phyloP scores from a whole-genome alignment of 2,888 invertebrate genomes.

The Periphyllus acericola region DNA sequence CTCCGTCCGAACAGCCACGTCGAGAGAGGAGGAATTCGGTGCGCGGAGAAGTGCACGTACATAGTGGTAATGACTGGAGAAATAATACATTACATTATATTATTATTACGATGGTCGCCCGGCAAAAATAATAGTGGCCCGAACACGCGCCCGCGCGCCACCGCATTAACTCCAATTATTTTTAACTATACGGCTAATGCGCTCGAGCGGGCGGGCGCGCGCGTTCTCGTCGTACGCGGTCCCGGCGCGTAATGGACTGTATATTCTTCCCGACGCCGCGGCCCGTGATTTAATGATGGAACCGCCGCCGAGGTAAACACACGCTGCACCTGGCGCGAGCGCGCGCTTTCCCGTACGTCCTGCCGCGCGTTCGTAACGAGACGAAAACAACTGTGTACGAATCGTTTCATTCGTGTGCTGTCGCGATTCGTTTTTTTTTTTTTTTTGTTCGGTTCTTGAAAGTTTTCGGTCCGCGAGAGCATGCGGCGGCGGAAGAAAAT shows the following conservation, averaged over 20 bases:
- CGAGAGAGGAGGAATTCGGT: neutral
- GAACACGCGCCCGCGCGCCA: slow-evolving; percentile 10
- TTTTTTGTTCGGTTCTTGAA: too few species aligned
- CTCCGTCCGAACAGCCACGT: neutral
- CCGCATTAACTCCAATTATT: slow-evolving; percentile 45
- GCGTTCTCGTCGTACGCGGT: too few species aligned
- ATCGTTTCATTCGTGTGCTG: too few species aligned
- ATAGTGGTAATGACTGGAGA: slow-evolving; percentile 1
- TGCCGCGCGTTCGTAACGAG: neutral
- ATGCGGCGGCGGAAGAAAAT: neutral
- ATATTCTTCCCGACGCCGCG: neutral
- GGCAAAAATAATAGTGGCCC: slow-evolving; percentile 2
- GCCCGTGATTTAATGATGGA: slow-evolving; percentile 30
- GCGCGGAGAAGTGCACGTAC: neutral
- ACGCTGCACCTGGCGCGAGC: too few species aligned
- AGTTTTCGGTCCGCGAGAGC: neutral
- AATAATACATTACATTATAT: neutral
- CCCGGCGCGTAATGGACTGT: slow-evolving; percentile 1
- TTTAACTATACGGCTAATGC: slow-evolving; percentile 34
- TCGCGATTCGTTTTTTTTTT: too few species aligned
- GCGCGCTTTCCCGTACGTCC: too few species aligned
- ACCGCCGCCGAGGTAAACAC: neutral
- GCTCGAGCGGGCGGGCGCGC: neutral
- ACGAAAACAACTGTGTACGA: neutral
- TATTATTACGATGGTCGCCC: neutral